Evolutionary conservation across 2,113 vertebrate species (phyloP), one percentile per base, ranked within the genome.

Genomic region (Cromileptes altivelis): DNA sequence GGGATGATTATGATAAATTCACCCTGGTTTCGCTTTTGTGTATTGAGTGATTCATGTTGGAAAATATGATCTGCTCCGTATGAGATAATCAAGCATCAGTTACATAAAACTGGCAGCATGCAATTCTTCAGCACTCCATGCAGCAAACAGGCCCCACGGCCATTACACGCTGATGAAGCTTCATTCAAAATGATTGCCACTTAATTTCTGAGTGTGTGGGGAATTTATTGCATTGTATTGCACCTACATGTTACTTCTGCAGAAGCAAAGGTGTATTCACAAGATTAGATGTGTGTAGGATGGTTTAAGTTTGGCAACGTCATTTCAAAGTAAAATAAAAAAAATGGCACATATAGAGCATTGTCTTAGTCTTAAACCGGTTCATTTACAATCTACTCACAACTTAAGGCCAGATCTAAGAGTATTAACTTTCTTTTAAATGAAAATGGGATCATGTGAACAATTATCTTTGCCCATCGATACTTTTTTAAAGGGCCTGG

Each of bases 41-140:
- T 84, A 74, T 67, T 70, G 74, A 88, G 60, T 70, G 70, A 88
- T 80, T 89, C 30, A 27, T 65, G 56, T 81, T 77, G 67, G 79
- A 76, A 86, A 87, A 85, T 72, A 75, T 42, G 53, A 84, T 81
- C 37, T 60, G 70, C 64, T 47, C 65, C 63, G 50, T 70, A 23
- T 68, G 78, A 86, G 80, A 85, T 87, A 72, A 88, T 91, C 62
- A 90, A 79, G 58, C 56, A 56, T 68, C 80, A 33, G 65, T 88
- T 57, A 47, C 70, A 79, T 78, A 45, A 53, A 85, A 88, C 58
- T 73, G 62, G 42, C 64, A 70, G 78, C 50, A n/a, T 75, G 75
- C 25, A 78, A 80, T 87, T 72, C 76, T 63, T 68, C 40, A 72
- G 78, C 60, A 72, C 84, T 81, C 78, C 84, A 63, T 45, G 1